These are phyloP conservation scores for Acleris laterana DNA, from an alignment of 2,888 invertebrate species.

Conservation along the genomic window DNA sequence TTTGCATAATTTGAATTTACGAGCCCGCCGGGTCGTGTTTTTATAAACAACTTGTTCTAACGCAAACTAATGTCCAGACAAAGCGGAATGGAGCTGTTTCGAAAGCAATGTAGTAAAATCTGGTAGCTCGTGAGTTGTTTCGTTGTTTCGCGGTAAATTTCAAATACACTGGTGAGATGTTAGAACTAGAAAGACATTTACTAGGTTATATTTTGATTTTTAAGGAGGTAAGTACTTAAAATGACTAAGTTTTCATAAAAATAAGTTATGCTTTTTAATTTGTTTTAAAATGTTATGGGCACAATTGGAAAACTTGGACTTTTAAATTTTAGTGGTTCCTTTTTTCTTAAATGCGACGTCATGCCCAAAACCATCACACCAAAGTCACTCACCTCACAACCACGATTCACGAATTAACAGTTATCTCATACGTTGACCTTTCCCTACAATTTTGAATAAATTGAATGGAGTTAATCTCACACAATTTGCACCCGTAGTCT, in stretches of 20 bases:
- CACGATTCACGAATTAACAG: neutral
- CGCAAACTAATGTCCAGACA: constrained; percentile 21
- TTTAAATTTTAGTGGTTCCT: too few species aligned
- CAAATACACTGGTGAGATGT: too few species aligned
- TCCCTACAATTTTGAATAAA: constrained; percentile 15
- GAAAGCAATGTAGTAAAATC: constrained; percentile 2
- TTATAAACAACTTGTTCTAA: constrained; percentile 31
- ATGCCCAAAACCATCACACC: too few species aligned
- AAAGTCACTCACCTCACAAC: neutral
- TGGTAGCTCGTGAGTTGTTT: neutral
- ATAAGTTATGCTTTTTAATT: too few species aligned
- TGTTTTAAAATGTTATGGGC: too few species aligned
- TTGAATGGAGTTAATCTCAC: constrained; percentile 48
- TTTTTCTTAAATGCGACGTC: too few species aligned
- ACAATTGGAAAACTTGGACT: too few species aligned
- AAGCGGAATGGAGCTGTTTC: constrained; percentile 25
- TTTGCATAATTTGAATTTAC: constrained; percentile 37
- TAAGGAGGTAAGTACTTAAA: too few species aligned
- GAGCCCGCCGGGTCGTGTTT: constrained; percentile 22
- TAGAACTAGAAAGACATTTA: too few species aligned
- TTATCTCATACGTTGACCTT: constrained; percentile 5
- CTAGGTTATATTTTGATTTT: too few species aligned
- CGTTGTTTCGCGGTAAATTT: too few species aligned
- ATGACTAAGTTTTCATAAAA: too few species aligned
- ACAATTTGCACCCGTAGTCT: constrained; percentile 52